Evolutionary conservation across 2,888 invertebrate species (phyloP).

Genomic region (Idaea aversata): DNA sequence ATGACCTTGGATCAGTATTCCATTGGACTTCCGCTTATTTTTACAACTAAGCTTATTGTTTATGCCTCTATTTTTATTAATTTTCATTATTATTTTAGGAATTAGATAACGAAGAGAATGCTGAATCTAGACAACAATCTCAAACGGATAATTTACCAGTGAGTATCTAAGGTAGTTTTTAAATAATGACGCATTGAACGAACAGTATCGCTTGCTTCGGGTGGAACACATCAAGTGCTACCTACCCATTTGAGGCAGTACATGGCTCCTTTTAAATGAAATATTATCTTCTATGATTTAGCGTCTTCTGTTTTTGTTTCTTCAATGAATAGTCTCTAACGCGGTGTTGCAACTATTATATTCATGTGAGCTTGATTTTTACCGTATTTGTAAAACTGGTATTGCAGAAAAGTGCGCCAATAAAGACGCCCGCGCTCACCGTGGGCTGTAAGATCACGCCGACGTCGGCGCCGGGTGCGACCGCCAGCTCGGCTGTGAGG

Average conservation of each 20-base stretch:
- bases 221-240: too few species aligned
- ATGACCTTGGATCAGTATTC: too few species aligned
- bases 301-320: not conserved
- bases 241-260: too few species aligned
- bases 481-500: slow-evolving; percentile 13
- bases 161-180: slow-evolving; percentile 29
- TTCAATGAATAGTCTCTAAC: too few species aligned
- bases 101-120: slow-evolving; percentile 6
- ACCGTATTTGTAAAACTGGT: slow-evolving; percentile 34
- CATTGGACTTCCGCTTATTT: too few species aligned
- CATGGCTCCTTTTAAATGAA: not conserved
- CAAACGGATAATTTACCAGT: slow-evolving; percentile 45
- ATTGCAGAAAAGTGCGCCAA: slow-evolving; percentile 52
- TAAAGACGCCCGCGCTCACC: slow-evolving; percentile 50
- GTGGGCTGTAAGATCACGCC: slow-evolving; percentile 53
- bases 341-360: too few species aligned
- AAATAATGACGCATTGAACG: too few species aligned
- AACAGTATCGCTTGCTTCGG: not conserved
- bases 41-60: too few species aligned
- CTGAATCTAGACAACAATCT: slow-evolving; percentile 26
- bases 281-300: not conserved
- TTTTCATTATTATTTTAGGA: not conserved
- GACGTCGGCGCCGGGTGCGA: slow-evolving; percentile 15
- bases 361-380: slow-evolving; percentile 13
- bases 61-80: not conserved